Evolutionary conservation across 2,113 vertebrate genomes (phyloP).

Genomic region (Daboia siamensis): DNA sequence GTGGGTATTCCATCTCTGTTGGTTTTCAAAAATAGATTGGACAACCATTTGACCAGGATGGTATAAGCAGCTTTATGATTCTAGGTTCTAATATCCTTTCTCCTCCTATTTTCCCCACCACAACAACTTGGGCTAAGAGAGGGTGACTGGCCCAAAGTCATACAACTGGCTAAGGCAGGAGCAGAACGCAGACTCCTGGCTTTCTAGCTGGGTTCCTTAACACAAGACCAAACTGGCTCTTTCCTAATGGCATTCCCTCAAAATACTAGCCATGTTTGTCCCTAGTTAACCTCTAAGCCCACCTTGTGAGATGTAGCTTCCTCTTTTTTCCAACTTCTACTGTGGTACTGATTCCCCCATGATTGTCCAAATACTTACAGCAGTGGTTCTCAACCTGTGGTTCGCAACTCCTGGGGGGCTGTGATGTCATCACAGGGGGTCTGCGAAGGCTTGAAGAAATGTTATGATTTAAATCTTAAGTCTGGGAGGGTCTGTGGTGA

Average conservation of each 20-base stretch:
- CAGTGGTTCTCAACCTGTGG: too few relatives aligned
- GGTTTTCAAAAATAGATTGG: neutral
- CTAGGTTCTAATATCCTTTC: neutral
- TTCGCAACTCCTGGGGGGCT: too few relatives aligned
- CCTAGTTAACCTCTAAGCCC: neutral
- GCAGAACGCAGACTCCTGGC: neutral
- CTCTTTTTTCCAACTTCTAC: neutral
- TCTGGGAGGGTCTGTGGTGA: too few relatives aligned
- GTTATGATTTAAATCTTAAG: too few relatives aligned
- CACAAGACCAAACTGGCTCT: neutral
- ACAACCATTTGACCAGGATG: neutral
- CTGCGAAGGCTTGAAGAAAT: too few relatives aligned
- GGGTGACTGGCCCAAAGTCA: neutral
- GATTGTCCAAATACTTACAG: neutral
- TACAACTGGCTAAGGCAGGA: neutral
- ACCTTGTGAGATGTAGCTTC: neutral
- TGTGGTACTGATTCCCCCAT: neutral
- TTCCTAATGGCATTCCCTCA: neutral
- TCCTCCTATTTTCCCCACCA: neutral
- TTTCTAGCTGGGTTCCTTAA: neutral
- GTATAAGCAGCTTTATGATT: neutral
- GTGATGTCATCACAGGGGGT: too few relatives aligned
- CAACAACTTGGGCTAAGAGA: neutral
- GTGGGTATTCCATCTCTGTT: neutral
- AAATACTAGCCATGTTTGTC: neutral